Evolutionary conservation across 2,797 vertebrate species (phyloP), one percentile per base, ranked within the genome.

Genomic region (Helostoma temminkii): DNA sequence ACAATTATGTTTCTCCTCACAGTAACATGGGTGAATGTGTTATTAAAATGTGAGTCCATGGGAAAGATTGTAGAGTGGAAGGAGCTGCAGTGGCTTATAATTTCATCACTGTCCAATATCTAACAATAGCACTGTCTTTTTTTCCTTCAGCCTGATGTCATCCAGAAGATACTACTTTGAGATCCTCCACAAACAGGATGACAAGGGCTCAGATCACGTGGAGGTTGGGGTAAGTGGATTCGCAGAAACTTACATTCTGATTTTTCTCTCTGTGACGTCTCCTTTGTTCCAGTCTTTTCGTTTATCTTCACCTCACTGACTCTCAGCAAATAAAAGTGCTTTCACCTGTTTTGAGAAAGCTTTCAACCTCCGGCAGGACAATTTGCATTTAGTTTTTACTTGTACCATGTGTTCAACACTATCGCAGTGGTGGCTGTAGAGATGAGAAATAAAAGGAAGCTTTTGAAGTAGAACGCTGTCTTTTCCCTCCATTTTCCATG

Each of bases 141-240:
- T 34, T 74, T 32, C 50, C 62, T 28, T 58, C 80, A 97, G 96
- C 85, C 93, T 97, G 57, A 96, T 96, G 78, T 95, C 96, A 41
- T 98, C 97, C 75, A 94, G 96, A 48, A 94, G 93, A 16, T 99
- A 99, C 92, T 99, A 98, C 94, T 99, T 99, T 0, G 98, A 99
- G 93, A 92, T 99, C 82, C 96, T 99, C 58, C 97, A 99, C 93
- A 99, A 99, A 78, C 98, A 99, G 63, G 97, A 99, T 0, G 96
- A 98, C 93, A 95, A 91, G 16, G 98, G 98, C 58, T 99, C 97
- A 0, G 98, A 99, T 92, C 98, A 99, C 0, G 97, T 99, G 86
- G 98, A 99, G 91, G 96, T 99, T 34, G 98, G 96, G 36, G 98
- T 99, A 92, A 97, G 98, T 95, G 47, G 34, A 70, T 8, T 11